Percentiles rank a stretch among this genome's conserved stretches.
Evolutionary conservation across 1,140 invertebrate species (phyloP).

Genomic region (Panagrolaimus sp.): DNA sequence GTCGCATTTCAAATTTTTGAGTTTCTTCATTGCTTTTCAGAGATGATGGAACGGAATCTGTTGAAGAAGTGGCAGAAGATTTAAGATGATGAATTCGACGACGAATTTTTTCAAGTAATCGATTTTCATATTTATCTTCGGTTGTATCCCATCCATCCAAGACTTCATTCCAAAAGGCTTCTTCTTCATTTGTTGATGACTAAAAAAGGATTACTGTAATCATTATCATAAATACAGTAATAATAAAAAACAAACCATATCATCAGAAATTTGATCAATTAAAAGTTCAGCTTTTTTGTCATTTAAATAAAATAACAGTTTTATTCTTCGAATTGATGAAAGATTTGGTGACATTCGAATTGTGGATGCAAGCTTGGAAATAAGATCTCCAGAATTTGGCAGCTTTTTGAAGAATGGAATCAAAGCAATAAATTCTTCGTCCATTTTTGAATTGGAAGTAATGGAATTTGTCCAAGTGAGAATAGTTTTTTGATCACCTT

Average conservation of each 20-base stretch:
- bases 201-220: background rate
- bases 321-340: background rate
- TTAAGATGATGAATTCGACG: background rate
- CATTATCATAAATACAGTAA: background rate
- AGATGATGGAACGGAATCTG: too few relatives aligned
- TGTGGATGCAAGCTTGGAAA: background rate
- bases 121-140: background rate
- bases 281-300: background rate
- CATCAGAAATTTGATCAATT: conserved; percentile 6
- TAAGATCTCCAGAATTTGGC: background rate
- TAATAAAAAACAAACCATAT: background rate
- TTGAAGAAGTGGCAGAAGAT: too few relatives aligned
- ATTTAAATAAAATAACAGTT: background rate
- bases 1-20: too few relatives aligned
- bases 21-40: too few relatives aligned
- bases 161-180: conserved; percentile 7
- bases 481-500: background rate
- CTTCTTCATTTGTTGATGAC: background rate
- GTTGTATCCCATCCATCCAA: conserved; percentile 8
- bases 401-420: background rate
- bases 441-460: background rate
- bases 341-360: background rate
- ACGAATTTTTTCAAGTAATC: conserved; percentile 7
- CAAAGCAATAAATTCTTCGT: background rate
- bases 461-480: background rate